Percentiles rank a stretch among this genome's conserved stretches.
These are phyloP conservation scores for Urocitellus parryii DNA, from an alignment of 2,113 vertebrate species.

Conservation along the genomic window DNA sequence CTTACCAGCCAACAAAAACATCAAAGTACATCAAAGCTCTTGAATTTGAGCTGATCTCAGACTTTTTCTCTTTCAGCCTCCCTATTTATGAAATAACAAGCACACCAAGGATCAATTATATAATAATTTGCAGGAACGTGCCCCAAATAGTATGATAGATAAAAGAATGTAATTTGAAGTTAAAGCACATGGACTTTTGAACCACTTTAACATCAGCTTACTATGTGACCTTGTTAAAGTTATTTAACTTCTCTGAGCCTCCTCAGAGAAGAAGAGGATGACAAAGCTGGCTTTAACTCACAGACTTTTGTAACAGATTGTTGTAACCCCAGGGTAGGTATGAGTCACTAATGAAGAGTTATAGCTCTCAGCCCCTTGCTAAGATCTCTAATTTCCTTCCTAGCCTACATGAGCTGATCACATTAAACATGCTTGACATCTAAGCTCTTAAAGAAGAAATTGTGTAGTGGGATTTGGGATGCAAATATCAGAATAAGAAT, in stretches of 20 bases:
- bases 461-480: conserved; percentile 61
- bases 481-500: conserved; percentile 66
- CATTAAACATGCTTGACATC: conserved; percentile 68
- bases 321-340: conserved; percentile 71
- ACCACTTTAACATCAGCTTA: conserved; percentile 48
- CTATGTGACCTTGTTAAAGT: conserved; percentile 59
- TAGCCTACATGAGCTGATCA: conserved; percentile 64
- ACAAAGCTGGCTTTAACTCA: conserved; percentile 64
- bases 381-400: conserved; percentile 74
- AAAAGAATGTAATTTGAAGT: conserved; percentile 44
- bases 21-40: not conserved
- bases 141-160: not conserved
- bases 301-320: conserved; percentile 73
- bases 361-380: conserved; percentile 66
- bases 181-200: conserved; percentile 13
- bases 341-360: conserved; percentile 79
- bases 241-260: conserved; percentile 65
- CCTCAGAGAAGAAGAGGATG: conserved; percentile 58
- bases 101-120: not conserved
- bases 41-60: conserved; percentile 1
- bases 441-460: conserved; percentile 56
- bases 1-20: not conserved
- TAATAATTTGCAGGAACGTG: not conserved
- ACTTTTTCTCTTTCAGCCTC: not conserved
- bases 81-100: not conserved